Percentiles rank a stretch among this genome's conserved stretches.
These are phyloP conservation scores for Leptoteleia sp. DNA, from an alignment of 1,140 invertebrate genomes.

Conservation along the genomic window DNA sequence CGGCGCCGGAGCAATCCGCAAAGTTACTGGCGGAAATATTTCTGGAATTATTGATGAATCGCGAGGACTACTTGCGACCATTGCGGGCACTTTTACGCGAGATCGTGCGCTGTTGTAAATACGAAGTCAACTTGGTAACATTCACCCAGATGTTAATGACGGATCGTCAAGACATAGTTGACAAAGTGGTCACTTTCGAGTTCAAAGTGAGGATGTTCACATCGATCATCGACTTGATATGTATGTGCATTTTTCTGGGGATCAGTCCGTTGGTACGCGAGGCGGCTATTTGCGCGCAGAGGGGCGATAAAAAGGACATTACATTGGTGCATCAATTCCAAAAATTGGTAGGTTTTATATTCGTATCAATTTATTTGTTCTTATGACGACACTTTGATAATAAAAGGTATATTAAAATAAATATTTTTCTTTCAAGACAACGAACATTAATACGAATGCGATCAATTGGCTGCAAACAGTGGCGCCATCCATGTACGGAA, in stretches of 20 bases:
- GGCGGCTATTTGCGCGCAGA: conserved; percentile 82
- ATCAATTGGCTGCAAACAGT: conserved; percentile 92
- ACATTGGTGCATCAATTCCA: conserved; percentile 84
- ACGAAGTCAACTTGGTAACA: too few relatives aligned
- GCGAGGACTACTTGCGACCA: too few relatives aligned
- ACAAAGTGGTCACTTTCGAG: conserved; percentile 62
- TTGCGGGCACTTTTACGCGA: too few relatives aligned
- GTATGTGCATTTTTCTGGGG: conserved; percentile 91
- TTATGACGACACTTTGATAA: too few relatives aligned
- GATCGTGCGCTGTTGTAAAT: too few relatives aligned
- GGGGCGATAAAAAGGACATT: conserved; percentile 85
- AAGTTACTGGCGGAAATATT: too few relatives aligned
- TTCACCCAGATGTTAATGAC: too few relatives aligned
- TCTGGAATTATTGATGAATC: too few relatives aligned
- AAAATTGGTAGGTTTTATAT: conserved; percentile 77
- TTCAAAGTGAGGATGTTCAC: conserved; percentile 90
- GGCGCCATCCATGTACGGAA: conserved; percentile 88
- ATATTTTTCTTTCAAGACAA: conserved; percentile 75
- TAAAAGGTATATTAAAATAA: too few relatives aligned
- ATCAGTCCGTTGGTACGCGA: conserved; percentile 90
- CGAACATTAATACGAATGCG: conserved; percentile 90
- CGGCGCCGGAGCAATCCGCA: too few relatives aligned
- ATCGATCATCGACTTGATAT: conserved; percentile 91
- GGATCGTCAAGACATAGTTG: conserved; percentile 81
- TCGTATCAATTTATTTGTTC: background rate